Percentiles rank a stretch among this genome's conserved stretches.
Evolutionary conservation across 2,113 vertebrate species (phyloP).

Genomic region (Eidolon helvum): DNA sequence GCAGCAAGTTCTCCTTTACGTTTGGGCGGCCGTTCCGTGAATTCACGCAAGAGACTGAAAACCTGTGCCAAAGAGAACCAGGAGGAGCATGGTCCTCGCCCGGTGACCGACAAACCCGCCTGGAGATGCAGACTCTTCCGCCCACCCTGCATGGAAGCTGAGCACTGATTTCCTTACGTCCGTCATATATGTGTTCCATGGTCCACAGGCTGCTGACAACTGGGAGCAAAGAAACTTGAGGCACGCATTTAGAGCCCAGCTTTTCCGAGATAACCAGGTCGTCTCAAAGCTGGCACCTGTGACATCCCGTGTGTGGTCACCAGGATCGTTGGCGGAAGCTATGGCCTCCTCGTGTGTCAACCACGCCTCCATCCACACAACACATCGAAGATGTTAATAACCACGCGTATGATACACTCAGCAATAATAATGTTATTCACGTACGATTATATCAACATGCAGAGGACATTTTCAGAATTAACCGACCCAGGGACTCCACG

Average conservation of each 20-base stretch:
- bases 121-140: neutral
- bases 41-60: fast-evolving
- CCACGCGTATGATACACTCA: fast-evolving
- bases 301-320: fast-evolving
- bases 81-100: fast-evolving
- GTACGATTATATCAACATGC: neutral
- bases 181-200: no score
- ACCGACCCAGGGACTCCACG: no score
- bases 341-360: fast-evolving
- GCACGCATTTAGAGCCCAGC: no score
- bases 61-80: neutral
- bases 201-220: neutral
- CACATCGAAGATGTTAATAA: neutral
- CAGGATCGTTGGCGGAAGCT: neutral
- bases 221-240: neutral
- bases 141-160: no score
- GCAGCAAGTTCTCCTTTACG: neutral
- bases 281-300: neutral
- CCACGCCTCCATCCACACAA: fast-evolving
- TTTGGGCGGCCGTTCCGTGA: neutral
- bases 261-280: neutral
- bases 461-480: fast-evolving
- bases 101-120: no score
- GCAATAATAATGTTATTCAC: neutral
- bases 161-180: neutral